Evolutionary conservation across 2,113 vertebrate species (phyloP).

Genomic region (Pipa parva): DNA sequence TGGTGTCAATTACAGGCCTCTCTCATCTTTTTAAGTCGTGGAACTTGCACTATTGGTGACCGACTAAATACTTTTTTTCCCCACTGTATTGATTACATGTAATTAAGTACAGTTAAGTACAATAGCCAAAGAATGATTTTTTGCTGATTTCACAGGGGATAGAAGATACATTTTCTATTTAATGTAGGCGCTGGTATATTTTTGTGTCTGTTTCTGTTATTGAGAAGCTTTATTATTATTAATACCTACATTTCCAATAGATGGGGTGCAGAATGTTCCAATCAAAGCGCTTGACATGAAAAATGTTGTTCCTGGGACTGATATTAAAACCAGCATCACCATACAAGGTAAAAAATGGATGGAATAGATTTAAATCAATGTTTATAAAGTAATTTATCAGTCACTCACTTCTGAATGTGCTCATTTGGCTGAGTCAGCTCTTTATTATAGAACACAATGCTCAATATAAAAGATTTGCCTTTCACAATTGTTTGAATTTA

Average conservation of each 20-base stretch:
- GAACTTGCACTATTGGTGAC: too few relatives aligned
- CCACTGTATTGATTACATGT: too few relatives aligned
- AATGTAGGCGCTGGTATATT: background rate
- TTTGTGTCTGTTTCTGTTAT: background rate
- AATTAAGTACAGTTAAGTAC: background rate
- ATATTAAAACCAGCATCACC: slow-evolving; percentile 54
- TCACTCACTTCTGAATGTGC: background rate
- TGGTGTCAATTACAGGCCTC: too few relatives aligned
- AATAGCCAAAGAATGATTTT: background rate
- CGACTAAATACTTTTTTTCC: too few relatives aligned
- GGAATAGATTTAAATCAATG: background rate
- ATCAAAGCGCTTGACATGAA: slow-evolving; percentile 43
- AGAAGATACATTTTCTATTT: background rate
- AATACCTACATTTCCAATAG: slow-evolving; percentile 34
- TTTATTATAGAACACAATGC: background rate
- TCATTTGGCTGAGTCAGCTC: too few relatives aligned
- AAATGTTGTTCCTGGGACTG: slow-evolving; percentile 57
- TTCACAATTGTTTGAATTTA: too few relatives aligned
- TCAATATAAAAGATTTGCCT: too few relatives aligned
- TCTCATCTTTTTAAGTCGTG: too few relatives aligned
- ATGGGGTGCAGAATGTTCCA: slow-evolving; percentile 49
- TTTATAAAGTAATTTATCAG: background rate
- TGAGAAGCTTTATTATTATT: background rate
- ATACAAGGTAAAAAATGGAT: slow-evolving; percentile 56
- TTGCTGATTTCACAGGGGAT: background rate